Base-by-base conservation (phyloP, 2,113 vertebrate genomes). In the Dicentrarchus labrax region DNA sequence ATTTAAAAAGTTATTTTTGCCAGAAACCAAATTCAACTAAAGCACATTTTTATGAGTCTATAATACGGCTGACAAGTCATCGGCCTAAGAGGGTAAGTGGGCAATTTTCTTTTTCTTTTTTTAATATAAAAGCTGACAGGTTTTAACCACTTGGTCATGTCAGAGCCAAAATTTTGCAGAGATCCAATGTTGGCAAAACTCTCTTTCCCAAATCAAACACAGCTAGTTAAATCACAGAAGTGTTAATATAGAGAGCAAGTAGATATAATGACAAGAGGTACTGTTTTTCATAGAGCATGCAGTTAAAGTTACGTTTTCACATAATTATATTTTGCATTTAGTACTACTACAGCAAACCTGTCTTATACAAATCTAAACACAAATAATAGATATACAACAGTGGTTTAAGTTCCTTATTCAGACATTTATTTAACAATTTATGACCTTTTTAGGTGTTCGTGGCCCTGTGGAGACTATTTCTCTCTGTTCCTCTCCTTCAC, bases 51-150 rank as follows among this genome's bases (percentile, higher is more conserved):
- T 39, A 62, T 19, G 64, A 73, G 19, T 30, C 71, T 57, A 76
- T 51, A 81, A 54, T 54, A 48, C 48, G n/a, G n/a, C 48, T 59
- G 66, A 70, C 64, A 56, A 24, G 36, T 56, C 39, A 24, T 70
- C 51, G 61, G n/a, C 74, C 61, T 21, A 65, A 71, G 3, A 11
- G 30, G 6, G 12, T 30, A 64, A 64, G 66, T 51, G 73, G 62
- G 62, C 45, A 64, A 76, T 81, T 78, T 77, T 4, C 4, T 64
- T n/a, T 8, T 9, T 1, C 2, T 62, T 57, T 39, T 56, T 56
- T 11, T 19, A 21, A 53, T 50, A 17, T 68, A 50, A 69, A 69
- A 78, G 41, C 45, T 80, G 62, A 54, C 59, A 67, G 59, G 4
- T 36, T 4, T 60, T 39, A 39, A 54, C 16, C 56, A 22, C 36